phyloP scores from a whole-genome alignment of 1,140 invertebrate genomes.

The Drosophila orena region DNA sequence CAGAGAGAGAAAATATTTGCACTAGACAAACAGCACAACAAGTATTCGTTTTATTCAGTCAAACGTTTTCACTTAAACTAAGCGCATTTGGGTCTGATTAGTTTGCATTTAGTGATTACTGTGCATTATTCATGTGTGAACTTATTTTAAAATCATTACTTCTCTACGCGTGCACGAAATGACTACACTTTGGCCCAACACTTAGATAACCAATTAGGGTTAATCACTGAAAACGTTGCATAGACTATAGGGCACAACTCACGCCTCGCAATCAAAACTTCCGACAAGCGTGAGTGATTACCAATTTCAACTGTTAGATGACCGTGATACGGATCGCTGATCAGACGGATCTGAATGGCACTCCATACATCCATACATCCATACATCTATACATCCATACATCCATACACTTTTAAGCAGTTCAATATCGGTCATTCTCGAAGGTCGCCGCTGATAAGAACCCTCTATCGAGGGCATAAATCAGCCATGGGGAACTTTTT shows the following conservation, averaged over 20 bases:
- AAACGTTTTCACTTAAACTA: background rate
- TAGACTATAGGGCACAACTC: constrained; percentile 30
- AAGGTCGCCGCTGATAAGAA: constrained; percentile 47
- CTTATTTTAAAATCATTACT: background rate
- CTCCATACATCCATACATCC: background rate
- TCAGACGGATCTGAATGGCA: background rate
- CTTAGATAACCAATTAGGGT: constrained; percentile 42
- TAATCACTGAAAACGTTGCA: constrained; percentile 31
- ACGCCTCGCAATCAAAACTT: constrained; percentile 48
- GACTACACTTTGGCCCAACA: constrained; percentile 24
- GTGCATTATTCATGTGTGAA: background rate
- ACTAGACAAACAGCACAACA: background rate
- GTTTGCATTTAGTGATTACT: no score
- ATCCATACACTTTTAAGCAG: background rate
- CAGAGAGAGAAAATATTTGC: constrained; percentile 8
- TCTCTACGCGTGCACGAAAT: constrained; percentile 8
- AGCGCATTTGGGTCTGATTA: background rate
- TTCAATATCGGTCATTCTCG: constrained; percentile 50
- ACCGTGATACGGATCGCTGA: constrained; percentile 18
- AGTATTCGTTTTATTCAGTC: background rate
- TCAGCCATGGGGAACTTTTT: constrained; percentile 24
- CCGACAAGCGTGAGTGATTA: constrained; percentile 16
- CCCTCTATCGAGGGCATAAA: constrained; percentile 28
- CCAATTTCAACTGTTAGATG: constrained; percentile 19
- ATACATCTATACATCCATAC: no score